phyloP scores from a whole-genome alignment of 2,113 vertebrate species.

The Eulemur macaco region DNA sequence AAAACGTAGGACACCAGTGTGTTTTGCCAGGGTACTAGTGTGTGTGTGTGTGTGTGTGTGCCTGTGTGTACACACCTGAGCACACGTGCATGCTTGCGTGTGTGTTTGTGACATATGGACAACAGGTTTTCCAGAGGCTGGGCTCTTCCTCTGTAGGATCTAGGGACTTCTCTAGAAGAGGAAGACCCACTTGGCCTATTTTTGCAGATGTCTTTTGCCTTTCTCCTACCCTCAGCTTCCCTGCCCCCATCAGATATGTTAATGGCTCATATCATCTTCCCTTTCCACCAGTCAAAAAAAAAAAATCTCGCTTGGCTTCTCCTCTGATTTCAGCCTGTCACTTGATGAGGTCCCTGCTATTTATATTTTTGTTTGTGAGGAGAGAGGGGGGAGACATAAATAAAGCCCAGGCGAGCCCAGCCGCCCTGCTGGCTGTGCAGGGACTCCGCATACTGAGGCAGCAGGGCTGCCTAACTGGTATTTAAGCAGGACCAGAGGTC shows the following conservation, averaged over 20 bases:
- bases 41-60: background rate
- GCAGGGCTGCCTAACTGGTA: constrained; percentile 52
- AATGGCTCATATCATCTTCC: constrained; percentile 46
- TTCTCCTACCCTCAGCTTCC: background rate
- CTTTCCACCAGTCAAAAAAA: constrained; percentile 48
- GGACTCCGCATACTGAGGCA: constrained; percentile 13
- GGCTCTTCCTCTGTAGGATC: background rate
- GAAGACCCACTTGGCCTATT: background rate
- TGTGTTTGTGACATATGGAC: background rate
- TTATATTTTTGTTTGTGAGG: constrained; percentile 69
- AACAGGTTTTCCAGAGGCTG: background rate
- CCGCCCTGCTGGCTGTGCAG: background rate
- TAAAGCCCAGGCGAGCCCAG: background rate
- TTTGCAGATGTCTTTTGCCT: background rate
- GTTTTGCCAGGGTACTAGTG: background rate
- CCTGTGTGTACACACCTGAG: fast-evolving
- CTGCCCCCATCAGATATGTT: constrained; percentile 31
- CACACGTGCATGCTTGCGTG: background rate
- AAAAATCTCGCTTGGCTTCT: constrained; percentile 35
- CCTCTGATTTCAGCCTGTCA: constrained; percentile 71
- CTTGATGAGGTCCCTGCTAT: constrained; percentile 75
- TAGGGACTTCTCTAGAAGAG: background rate
- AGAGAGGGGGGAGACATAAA: background rate
- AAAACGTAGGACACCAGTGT: background rate
- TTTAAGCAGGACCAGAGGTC: constrained; percentile 58